phyloP scores from a whole-genome alignment of 1,140 invertebrate species.

The Zaprionus tsacasi region DNA sequence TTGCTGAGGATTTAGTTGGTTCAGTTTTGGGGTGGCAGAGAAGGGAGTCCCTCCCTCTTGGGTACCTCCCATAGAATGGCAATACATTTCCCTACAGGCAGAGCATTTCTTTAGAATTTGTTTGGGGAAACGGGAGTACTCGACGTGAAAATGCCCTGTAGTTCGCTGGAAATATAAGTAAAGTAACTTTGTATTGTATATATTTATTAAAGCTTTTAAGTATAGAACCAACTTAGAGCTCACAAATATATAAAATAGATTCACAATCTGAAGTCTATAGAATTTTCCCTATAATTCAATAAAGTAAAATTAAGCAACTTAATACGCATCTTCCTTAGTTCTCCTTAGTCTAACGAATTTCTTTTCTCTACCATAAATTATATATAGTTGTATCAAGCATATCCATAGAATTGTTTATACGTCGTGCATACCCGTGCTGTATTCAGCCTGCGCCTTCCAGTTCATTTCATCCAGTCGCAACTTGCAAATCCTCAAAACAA shows the following conservation, averaged over 20 bases:
- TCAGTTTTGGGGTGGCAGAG: not conserved
- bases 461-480: constrained; percentile 17
- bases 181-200: too few species aligned
- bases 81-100: constrained; percentile 63
- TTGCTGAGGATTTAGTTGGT: constrained; percentile 49
- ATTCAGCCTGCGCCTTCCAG: constrained; percentile 18
- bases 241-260: too few species aligned
- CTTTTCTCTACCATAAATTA: not conserved
- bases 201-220: too few species aligned
- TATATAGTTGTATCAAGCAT: not conserved
- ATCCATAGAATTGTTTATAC: not conserved
- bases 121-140: constrained; percentile 13
- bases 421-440: not conserved
- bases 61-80: constrained; percentile 17
- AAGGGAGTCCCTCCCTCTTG: not conserved
- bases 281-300: too few species aligned
- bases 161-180: not conserved
- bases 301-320: not conserved
- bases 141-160: not conserved
- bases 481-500: constrained; percentile 74
- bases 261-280: too few species aligned
- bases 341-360: not conserved
- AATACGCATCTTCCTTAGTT: too few species aligned
- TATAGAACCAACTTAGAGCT: too few species aligned
- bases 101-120: constrained; percentile 69